phyloP scores from a whole-genome alignment of 2,113 vertebrate genomes.

The Sapajus apella region DNA sequence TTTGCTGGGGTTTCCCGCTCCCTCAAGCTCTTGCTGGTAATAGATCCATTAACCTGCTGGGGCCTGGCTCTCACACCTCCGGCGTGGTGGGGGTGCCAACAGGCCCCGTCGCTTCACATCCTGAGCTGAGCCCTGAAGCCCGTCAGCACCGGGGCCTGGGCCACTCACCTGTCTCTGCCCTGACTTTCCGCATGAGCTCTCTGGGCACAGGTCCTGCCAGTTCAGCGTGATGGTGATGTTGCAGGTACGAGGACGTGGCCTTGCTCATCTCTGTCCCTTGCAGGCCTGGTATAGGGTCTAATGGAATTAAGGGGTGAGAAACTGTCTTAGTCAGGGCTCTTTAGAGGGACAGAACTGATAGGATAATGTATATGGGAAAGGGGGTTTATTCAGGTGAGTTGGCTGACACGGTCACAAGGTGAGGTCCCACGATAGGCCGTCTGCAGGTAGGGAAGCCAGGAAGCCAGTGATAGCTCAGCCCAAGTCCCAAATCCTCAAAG shows the following conservation, averaged over 20 bases:
- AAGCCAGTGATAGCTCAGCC: no score
- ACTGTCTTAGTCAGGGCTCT: no score
- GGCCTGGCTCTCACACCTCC: not conserved
- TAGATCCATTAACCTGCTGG: constrained; percentile 23
- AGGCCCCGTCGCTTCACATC: fast-evolving
- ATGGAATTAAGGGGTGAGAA: not conserved
- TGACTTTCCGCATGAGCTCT: fast-evolving
- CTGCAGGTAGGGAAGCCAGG: no score
- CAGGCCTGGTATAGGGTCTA: fast-evolving
- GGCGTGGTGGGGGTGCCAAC: fast-evolving
- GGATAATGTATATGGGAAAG: no score
- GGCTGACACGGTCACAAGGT: no score
- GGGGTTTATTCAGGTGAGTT: no score
- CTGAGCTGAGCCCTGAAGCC: fast-evolving
- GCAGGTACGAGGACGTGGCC: fast-evolving
- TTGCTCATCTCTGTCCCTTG: not conserved
- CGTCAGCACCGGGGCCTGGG: not conserved
- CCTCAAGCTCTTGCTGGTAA: not conserved
- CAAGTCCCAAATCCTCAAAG: no score
- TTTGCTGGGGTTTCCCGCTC: not conserved
- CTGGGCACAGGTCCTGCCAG: fast-evolving
- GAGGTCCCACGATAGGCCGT: fast-evolving
- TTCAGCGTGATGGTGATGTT: fast-evolving
- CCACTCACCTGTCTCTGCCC: not conserved
- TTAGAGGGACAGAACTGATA: no score